Evolutionary conservation across 2,888 invertebrate species (phyloP).

Genomic region (Arrhopalites spinosus): DNA sequence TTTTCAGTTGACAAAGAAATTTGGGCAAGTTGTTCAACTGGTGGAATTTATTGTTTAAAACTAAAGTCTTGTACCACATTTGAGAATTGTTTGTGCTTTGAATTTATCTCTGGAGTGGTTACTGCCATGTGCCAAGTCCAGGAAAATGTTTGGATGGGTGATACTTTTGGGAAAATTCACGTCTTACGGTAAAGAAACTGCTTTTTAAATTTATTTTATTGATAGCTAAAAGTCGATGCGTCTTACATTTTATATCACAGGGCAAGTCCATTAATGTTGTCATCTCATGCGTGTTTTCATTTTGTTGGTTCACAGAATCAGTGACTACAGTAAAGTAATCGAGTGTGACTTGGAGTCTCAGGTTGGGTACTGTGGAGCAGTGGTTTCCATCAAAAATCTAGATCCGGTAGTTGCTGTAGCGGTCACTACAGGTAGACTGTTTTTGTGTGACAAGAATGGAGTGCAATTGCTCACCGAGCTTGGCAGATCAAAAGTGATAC

Average conservation of each 20-base stretch:
- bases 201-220: no score
- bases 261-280: no score
- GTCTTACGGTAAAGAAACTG: constrained; percentile 69
- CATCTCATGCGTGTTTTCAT: neutral
- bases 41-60: constrained; percentile 54
- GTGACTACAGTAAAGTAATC: constrained; percentile 48
- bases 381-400: constrained; percentile 50
- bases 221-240: no score
- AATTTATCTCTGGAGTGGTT: constrained; percentile 55
- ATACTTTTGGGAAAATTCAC: constrained; percentile 81
- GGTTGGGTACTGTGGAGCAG: constrained; percentile 54
- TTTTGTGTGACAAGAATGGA: constrained; percentile 48
- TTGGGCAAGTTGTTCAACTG: constrained; percentile 56
- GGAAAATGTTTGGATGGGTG: constrained; percentile 85
- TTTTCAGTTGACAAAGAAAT: constrained; percentile 55
- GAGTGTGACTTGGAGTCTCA: constrained; percentile 53
- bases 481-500: constrained; percentile 53
- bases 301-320: constrained; percentile 35
- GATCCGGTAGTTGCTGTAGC: constrained; percentile 49
- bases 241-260: neutral
- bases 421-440: constrained; percentile 49
- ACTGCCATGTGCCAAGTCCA: constrained; percentile 75
- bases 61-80: constrained; percentile 34
- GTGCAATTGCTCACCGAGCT: constrained; percentile 52
- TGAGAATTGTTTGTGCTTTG: constrained; percentile 53